These are phyloP conservation scores for Bilobella aurantiaca DNA, from an alignment of 1,140 invertebrate species.

Conservation along the genomic window DNA sequence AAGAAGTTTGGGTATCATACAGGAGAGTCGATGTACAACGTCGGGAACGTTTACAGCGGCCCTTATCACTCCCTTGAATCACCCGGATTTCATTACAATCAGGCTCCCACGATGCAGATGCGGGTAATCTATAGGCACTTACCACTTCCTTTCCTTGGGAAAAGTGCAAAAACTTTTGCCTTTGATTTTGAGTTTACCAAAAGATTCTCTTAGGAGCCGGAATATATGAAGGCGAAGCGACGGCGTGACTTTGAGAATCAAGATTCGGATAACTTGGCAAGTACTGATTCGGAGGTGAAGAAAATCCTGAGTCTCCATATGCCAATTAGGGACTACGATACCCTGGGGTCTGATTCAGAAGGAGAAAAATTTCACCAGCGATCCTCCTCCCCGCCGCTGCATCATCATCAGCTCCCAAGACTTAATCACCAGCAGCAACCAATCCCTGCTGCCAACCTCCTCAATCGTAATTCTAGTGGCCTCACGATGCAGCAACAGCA, in stretches of 20 bases:
- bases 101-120: constrained; percentile 47
- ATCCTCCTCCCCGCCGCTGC: constrained; percentile 24
- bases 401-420: constrained; percentile 14
- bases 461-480: neutral
- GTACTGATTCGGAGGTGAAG: constrained; percentile 75
- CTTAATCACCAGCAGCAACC: neutral
- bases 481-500: constrained; percentile 20
- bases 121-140: constrained; percentile 27
- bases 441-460: no score
- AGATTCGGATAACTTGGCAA: constrained; percentile 75
- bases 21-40: constrained; percentile 60
- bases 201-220: constrained; percentile 49
- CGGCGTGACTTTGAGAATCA: constrained; percentile 36
- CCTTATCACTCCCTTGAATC: constrained; percentile 73
- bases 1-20: constrained; percentile 26
- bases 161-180: neutral
- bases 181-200: neutral
- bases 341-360: constrained; percentile 61
- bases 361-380: constrained; percentile 44
- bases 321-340: constrained; percentile 77
- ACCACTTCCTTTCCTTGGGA: neutral
- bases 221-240: constrained; percentile 68
- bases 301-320: constrained; percentile 76
- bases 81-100: constrained; percentile 74
- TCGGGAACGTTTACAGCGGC: constrained; percentile 69